Conservation (phyloP, 35 echinoderm and acorn worm genomes). For the Diadema setosum region DNA sequence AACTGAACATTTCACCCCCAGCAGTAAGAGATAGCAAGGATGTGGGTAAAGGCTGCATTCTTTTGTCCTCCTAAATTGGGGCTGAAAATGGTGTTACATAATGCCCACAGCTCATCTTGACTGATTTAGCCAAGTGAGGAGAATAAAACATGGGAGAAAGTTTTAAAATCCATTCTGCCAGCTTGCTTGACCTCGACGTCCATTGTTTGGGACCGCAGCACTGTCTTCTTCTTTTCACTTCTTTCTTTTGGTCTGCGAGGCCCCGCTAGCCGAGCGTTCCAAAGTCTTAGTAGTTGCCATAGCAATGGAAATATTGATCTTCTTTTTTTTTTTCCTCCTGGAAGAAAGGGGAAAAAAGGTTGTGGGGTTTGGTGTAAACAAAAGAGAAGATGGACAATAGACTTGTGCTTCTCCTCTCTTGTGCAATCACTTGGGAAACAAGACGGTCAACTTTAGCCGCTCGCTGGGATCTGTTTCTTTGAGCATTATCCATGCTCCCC, state of each 20-base stretch:
- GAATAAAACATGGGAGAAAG: slow-evolving; percentile 10
- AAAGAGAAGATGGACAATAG: not conserved
- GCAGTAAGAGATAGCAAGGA: too few relatives aligned
- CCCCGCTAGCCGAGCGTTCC: not conserved
- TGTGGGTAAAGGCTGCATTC: not conserved
- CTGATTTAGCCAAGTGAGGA: not conserved
- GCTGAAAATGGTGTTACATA: slow-evolving; percentile 21
- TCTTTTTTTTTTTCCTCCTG: not conserved
- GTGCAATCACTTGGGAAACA: slow-evolving; percentile 4
- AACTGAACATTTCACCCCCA: not conserved
- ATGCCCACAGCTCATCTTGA: not conserved
- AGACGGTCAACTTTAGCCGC: too few relatives aligned
- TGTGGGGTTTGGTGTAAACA: not conserved
- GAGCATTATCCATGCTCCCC: not conserved
- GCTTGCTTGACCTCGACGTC: not conserved
- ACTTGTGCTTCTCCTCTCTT: not conserved
- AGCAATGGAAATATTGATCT: slow-evolving; percentile 31
- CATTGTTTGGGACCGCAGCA: not conserved
- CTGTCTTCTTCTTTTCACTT: not conserved
- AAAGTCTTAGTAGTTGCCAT: slow-evolving; percentile 24
- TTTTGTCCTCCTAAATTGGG: too few relatives aligned
- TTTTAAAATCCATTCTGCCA: not conserved
- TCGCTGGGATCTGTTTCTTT: not conserved
- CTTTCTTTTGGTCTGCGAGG: not conserved
- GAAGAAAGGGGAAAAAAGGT: not conserved